These are phyloP conservation scores for Scylla paramamosain DNA, from an alignment of 1,140 invertebrate genomes.

Conservation along the genomic window DNA sequence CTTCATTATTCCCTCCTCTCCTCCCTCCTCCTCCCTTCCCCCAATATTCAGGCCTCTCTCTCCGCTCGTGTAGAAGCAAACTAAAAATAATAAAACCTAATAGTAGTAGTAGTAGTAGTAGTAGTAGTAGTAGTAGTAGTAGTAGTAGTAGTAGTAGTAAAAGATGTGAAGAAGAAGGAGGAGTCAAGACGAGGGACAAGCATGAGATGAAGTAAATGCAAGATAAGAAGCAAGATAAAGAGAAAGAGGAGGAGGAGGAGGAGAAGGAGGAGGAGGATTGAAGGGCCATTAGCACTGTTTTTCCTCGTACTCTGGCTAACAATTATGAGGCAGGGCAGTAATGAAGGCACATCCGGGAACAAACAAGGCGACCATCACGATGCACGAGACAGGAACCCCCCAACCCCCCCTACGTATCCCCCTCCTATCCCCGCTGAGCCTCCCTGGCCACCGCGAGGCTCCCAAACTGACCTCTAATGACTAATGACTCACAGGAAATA, in stretches of 20 bases:
- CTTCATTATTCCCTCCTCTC: no score
- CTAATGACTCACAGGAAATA: no score
- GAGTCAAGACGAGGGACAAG: not conserved
- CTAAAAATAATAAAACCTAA: no score
- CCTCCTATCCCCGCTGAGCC: no score
- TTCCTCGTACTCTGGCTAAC: not conserved
- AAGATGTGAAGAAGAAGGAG: not conserved
- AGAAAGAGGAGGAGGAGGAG: not conserved
- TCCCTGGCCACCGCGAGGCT: no score
- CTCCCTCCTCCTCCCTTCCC: no score
- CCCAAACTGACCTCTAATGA: no score
- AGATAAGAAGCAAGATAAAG: not conserved
- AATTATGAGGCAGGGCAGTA: not conserved
- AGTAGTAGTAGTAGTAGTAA: not conserved
- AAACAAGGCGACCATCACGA: not conserved
- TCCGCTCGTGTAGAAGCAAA: no score
- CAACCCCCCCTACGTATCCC: no score
- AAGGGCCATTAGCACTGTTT: not conserved
- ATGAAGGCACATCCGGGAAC: not conserved
- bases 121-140: no score
- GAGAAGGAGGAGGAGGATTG: not conserved
- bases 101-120: no score
- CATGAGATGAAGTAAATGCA: not conserved
- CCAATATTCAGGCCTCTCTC: no score
- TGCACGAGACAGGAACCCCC: not conserved